Evolutionary conservation across 2,888 invertebrate genomes (phyloP).

Genomic region (Scaptomyza parva): DNA sequence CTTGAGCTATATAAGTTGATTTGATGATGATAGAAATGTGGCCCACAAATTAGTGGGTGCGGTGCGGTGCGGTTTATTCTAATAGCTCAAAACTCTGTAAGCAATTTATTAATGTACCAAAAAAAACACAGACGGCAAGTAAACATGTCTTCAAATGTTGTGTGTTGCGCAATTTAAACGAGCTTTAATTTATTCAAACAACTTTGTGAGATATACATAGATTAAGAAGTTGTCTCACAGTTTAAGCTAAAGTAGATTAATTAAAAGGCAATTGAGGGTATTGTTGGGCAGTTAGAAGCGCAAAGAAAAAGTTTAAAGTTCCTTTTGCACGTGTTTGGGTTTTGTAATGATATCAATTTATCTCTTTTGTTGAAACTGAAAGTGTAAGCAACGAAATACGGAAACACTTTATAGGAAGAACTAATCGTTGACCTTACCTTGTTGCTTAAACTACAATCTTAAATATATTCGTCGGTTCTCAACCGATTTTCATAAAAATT

Average conservation of each 20-base stretch:
- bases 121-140: constrained; percentile 7
- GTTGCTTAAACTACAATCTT: no score
- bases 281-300: neutral
- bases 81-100: constrained; percentile 1
- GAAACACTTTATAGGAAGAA: no score
- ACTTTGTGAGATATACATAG: neutral
- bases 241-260: neutral
- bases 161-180: neutral
- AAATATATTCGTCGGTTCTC: no score
- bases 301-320: neutral
- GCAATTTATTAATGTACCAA: constrained; percentile 36
- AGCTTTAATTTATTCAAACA: neutral
- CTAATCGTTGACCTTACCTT: no score
- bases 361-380: neutral
- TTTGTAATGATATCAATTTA: neutral
- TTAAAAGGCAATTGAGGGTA: constrained; percentile 1
- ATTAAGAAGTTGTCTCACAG: neutral
- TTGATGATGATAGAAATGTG: constrained; percentile 51
- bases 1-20: constrained; percentile 59
- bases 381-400: no score
- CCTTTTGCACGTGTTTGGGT: neutral
- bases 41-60: constrained; percentile 4
- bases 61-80: no score
- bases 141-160: constrained; percentile 6
- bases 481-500: no score